These are phyloP conservation scores for Cyphomyrmex costatus DNA, from an alignment of 1,140 invertebrate genomes.

Conservation along the genomic window DNA sequence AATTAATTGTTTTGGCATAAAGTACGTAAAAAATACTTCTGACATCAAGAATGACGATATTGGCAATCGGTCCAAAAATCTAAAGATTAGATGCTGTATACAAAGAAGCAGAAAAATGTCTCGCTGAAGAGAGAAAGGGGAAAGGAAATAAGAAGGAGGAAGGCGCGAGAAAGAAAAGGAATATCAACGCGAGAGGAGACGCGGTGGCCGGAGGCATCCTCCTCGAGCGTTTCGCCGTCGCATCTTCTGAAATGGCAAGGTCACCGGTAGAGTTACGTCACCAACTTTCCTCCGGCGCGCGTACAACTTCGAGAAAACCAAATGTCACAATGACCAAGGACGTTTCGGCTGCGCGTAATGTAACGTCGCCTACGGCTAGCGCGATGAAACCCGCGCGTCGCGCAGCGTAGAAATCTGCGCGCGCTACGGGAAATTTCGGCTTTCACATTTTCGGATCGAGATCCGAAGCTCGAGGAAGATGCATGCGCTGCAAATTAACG, in stretches of 20 bases:
- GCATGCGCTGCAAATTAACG: neutral
- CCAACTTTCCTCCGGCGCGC: constrained; percentile 69
- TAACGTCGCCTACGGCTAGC: constrained; percentile 56
- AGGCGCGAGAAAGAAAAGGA: neutral
- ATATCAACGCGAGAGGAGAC: neutral
- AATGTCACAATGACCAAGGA: constrained; percentile 85
- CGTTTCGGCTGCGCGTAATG: constrained; percentile 62
- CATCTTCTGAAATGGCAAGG: constrained; percentile 84
- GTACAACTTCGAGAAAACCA: constrained; percentile 78
- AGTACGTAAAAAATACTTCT: neutral
- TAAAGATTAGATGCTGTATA: constrained; percentile 3
- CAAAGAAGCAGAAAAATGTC: neutral
- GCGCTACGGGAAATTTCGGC: constrained; percentile 38
- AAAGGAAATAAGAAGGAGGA: neutral
- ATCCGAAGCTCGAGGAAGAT: neutral
- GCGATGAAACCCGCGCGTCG: constrained; percentile 47
- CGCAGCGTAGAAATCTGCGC: constrained; percentile 22
- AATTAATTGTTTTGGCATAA: neutral
- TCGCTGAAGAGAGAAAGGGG: neutral
- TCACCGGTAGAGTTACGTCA: constrained; percentile 82
- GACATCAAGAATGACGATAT: neutral
- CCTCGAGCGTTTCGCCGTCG: constrained; percentile 66
- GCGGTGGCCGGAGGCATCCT: constrained; percentile 56
- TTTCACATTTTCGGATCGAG: constrained; percentile 64
- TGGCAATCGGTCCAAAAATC: neutral